phyloP scores from a whole-genome alignment of 2,113 vertebrate species.

The Nettapus auritus region DNA sequence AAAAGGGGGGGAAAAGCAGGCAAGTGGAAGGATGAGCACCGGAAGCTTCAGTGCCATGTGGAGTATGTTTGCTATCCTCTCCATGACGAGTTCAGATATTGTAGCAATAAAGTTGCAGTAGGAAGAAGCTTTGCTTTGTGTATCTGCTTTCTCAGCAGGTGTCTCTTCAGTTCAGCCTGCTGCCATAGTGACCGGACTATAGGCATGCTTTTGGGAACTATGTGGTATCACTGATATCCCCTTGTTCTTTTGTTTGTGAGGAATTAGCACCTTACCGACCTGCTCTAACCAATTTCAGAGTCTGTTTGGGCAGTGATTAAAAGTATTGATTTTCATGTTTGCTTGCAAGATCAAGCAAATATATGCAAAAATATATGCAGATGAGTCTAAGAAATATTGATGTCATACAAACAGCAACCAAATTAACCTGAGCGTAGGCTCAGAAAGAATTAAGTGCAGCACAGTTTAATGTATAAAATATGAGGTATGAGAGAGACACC shows the following conservation, averaged over 20 bases:
- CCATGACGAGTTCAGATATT: not conserved
- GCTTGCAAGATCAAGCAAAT: not conserved
- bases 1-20: not conserved
- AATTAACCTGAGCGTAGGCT: not conserved
- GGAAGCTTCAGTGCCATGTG: not conserved
- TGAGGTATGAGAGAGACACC: not conserved
- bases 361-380: not conserved
- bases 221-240: not conserved
- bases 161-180: not conserved
- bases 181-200: fast-evolving
- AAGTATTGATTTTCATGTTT: conserved; percentile 17
- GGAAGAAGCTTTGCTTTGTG: not conserved
- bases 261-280: not conserved
- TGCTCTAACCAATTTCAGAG: not conserved
- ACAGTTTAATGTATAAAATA: not conserved
- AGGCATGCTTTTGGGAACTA: not conserved
- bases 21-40: not conserved
- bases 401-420: not conserved
- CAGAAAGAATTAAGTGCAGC: not conserved
- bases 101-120: not conserved
- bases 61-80: not conserved
- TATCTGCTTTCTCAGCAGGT: not conserved
- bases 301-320: not conserved
- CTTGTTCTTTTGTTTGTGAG: not conserved
- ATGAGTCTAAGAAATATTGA: not conserved